These are phyloP conservation scores for Tarsius wallacei DNA, from an alignment of 2,797 vertebrate species.

Conservation along the genomic window DNA sequence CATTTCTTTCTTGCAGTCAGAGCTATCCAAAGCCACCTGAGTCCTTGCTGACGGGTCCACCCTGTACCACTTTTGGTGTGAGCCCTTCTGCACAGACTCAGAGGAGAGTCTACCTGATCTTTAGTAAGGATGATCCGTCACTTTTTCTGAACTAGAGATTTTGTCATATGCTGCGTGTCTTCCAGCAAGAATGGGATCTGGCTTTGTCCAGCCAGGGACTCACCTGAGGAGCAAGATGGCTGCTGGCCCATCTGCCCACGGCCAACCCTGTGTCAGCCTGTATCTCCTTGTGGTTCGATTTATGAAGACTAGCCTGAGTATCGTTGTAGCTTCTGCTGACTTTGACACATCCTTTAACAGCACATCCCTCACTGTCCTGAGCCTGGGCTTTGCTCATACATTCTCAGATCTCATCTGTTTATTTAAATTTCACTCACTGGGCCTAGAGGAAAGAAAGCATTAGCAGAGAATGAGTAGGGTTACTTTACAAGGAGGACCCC, in stretches of 20 bases:
- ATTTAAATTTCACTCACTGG: background rate
- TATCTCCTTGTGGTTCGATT: fast-evolving
- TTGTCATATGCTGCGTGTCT: fast-evolving
- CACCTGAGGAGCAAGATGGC: background rate
- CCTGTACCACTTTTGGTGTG: fast-evolving
- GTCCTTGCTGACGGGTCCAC: background rate
- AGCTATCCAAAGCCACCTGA: fast-evolving
- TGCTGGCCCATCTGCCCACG: background rate
- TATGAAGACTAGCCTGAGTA: background rate
- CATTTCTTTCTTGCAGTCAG: background rate
- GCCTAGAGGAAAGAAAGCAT: background rate
- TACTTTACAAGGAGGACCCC: background rate
- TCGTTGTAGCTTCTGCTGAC: background rate
- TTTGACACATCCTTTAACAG: background rate
- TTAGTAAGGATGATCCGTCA: fast-evolving
- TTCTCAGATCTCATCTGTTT: background rate
- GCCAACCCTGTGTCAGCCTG: background rate
- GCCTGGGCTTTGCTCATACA: background rate
- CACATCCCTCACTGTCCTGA: background rate
- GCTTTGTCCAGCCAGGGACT: background rate
- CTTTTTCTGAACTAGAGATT: background rate
- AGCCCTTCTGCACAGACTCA: background rate
- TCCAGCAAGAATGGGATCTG: fast-evolving
- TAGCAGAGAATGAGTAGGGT: background rate
- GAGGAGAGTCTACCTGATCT: fast-evolving